Percentiles rank a stretch among this genome's conserved stretches.
Conservation (phyloP, 1,140 invertebrate species). For the Pinna nobilis region DNA sequence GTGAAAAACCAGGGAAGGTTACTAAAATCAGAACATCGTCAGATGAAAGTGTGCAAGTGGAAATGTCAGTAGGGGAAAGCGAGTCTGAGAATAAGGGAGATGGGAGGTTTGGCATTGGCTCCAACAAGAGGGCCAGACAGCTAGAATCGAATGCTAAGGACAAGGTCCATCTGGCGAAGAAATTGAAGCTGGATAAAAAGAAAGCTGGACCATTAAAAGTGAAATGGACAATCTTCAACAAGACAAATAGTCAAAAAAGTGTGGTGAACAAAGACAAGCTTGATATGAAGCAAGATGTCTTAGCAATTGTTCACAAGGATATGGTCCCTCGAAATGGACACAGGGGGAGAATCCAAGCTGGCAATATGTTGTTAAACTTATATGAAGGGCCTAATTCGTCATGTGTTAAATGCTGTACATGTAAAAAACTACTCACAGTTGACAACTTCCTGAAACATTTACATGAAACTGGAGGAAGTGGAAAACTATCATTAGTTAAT, state of each 20-base stretch:
- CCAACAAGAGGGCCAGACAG: no score
- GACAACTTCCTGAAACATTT: conserved; percentile 63
- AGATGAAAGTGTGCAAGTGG: background rate
- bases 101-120: no score
- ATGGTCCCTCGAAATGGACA: conserved; percentile 30
- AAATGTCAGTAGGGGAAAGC: conserved; percentile 3
- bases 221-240: conserved; percentile 48
- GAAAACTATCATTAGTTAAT: conserved; percentile 47
- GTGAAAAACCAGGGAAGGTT: background rate
- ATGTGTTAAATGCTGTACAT: conserved; percentile 65
- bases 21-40: background rate
- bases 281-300: conserved; percentile 21
- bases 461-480: conserved; percentile 53
- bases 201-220: conserved; percentile 58
- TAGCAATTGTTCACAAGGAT: conserved; percentile 50
- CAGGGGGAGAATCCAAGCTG: conserved; percentile 49
- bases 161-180: conserved; percentile 4
- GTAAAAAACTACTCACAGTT: conserved; percentile 64
- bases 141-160: background rate
- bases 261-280: conserved; percentile 11
- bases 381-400: conserved; percentile 59
- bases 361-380: conserved; percentile 62
- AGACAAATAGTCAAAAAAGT: conserved; percentile 11
- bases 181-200: conserved; percentile 32
- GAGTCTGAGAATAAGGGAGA: background rate